Evolutionary conservation across 2,888 invertebrate genomes (phyloP).

Genomic region (Aquatica leii): DNA sequence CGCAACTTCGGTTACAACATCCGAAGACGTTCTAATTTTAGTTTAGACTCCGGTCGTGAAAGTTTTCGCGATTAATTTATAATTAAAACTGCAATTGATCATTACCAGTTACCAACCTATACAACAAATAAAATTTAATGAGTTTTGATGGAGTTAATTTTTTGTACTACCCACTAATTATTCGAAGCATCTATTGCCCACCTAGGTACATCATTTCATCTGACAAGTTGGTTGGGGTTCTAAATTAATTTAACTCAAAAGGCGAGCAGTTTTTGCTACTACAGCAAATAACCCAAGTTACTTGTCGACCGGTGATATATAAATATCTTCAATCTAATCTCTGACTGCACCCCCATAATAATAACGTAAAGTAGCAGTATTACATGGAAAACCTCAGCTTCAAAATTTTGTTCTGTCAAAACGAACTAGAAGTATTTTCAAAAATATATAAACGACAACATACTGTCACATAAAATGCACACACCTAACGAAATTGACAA

Average conservation of each 20-base stretch:
- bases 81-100: too few relatives aligned
- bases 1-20: too few relatives aligned
- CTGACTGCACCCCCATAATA: conserved; percentile 5
- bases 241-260: too few relatives aligned
- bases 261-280: conserved; percentile 2
- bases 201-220: conserved; percentile 2
- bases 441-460: conserved; percentile 1
- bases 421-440: neutral
- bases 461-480: conserved; percentile 4
- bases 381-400: neutral
- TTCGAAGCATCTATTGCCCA: conserved; percentile 4
- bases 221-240: conserved; percentile 8
- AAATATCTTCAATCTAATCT: conserved; percentile 14
- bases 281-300: conserved; percentile 3
- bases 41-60: too few relatives aligned
- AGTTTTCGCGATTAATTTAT: too few relatives aligned
- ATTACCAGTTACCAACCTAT: too few relatives aligned
- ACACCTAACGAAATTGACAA: conserved; percentile 11
- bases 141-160: too few relatives aligned
- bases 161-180: too few relatives aligned
- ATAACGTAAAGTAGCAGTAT: conserved; percentile 5
- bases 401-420: neutral
- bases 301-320: neutral
- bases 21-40: too few relatives aligned
- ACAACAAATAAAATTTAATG: too few relatives aligned